These are phyloP conservation scores for Meghimatium bilineatum DNA, from an alignment of 2,888 invertebrate genomes.

Conservation along the genomic window DNA sequence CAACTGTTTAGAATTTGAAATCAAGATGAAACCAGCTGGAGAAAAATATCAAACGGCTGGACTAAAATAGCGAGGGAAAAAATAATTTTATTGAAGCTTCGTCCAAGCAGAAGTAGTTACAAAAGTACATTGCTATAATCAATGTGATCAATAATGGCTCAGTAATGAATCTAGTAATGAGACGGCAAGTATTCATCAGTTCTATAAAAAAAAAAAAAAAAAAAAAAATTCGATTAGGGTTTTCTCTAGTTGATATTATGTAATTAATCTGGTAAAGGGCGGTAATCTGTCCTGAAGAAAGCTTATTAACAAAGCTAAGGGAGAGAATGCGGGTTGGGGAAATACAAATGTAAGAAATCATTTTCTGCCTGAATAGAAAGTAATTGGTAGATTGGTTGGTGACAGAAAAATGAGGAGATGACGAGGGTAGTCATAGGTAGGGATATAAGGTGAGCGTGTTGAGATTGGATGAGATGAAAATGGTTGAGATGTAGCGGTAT, in stretches of 20 bases:
- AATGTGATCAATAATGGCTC: not conserved
- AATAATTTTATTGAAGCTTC: not conserved
- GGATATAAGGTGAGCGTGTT: not conserved
- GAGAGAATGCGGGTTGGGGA: not conserved
- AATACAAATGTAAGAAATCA: conserved; percentile 12
- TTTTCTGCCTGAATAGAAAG: conserved; percentile 17
- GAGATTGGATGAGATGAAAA: not conserved
- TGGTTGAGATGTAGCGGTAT: not conserved
- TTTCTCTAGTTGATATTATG: conserved; percentile 36
- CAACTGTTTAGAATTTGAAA: not conserved
- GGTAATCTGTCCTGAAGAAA: conserved; percentile 11
- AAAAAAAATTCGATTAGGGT: conserved; percentile 15
- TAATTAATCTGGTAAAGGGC: conserved; percentile 32
- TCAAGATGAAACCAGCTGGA: not conserved
- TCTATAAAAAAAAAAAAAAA: not conserved
- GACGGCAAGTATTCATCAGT: conserved; percentile 21
- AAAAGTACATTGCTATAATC: conserved; percentile 22
- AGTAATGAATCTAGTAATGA: conserved; percentile 28
- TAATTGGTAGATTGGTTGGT: not conserved
- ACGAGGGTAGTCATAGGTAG: not conserved
- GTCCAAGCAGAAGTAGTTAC: conserved; percentile 16
- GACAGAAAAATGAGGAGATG: not conserved
- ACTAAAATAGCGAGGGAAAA: not conserved
- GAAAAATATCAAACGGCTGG: not conserved
- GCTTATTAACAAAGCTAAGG: conserved; percentile 24